Evolutionary conservation across 2,888 invertebrate genomes (phyloP).

Genomic region (Antheraea yamamai): DNA sequence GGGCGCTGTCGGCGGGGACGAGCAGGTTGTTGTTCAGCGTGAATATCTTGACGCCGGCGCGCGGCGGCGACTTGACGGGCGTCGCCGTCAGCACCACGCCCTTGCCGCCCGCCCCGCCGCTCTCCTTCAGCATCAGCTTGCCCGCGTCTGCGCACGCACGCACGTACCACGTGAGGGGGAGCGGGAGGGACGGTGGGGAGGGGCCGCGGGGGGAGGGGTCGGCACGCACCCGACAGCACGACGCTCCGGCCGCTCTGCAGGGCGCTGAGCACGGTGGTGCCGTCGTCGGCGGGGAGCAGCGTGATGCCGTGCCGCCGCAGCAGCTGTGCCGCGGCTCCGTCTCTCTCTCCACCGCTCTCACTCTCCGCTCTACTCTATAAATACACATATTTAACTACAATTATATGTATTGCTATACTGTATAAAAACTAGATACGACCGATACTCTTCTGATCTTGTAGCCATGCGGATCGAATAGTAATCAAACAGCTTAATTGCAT

Average conservation of each 20-base stretch:
- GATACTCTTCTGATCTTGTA: too few relatives aligned
- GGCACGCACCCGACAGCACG: constrained; percentile 85
- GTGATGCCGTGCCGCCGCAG: constrained; percentile 93
- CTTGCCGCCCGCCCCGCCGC: constrained; percentile 33
- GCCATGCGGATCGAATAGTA: too few relatives aligned
- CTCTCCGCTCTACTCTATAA: neutral
- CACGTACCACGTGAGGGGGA: neutral
- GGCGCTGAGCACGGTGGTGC: constrained; percentile 87
- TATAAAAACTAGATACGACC: too few relatives aligned
- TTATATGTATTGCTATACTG: neutral
- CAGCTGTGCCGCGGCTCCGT: constrained; percentile 81
- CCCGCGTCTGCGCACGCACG: constrained; percentile 83
- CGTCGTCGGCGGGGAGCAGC: constrained; percentile 90
- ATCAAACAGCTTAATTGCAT: too few relatives aligned
- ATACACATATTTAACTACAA: neutral
- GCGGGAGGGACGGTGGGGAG: neutral
- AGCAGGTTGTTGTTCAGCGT: constrained; percentile 51
- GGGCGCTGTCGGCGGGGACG: constrained; percentile 29
- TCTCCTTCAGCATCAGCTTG: constrained; percentile 86
- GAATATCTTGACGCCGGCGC: constrained; percentile 56
- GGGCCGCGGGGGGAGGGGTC: constrained; percentile 84
- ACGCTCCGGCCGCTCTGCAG: constrained; percentile 93
- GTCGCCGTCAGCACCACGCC: constrained; percentile 51
- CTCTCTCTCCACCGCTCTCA: constrained; percentile 20
- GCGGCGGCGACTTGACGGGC: constrained; percentile 47